Conservation (phyloP, 2,797 vertebrate genomes). For the Lycodopsis pacificus region DNA sequence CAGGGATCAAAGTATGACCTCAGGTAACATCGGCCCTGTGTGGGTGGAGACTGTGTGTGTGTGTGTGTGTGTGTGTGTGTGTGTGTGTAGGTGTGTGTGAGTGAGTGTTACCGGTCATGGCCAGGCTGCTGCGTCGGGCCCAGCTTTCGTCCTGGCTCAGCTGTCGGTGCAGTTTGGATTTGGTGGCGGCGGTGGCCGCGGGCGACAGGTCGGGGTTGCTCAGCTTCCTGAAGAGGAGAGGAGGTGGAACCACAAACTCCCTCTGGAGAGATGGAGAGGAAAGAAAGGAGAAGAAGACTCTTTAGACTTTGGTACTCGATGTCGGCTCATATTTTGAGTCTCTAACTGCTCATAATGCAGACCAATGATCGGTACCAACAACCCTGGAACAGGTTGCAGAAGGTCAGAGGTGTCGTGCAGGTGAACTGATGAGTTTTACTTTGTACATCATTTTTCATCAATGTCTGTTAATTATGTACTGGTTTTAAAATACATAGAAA, state of each 20-base stretch:
- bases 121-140: constrained; percentile 90
- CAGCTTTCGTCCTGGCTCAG: constrained; percentile 95
- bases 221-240: constrained; percentile 93
- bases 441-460: neutral
- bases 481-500: neutral
- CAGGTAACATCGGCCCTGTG: neutral
- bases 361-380: neutral
- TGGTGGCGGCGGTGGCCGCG: constrained; percentile 87
- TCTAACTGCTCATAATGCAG: too few species aligned
- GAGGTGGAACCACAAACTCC: constrained; percentile 85
- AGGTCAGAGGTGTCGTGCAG: neutral
- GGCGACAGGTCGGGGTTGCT: constrained; percentile 96
- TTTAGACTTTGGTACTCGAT: neutral
- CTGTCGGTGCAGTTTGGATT: constrained; percentile 93
- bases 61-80: constrained; percentile 6
- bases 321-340: neutral
- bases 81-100: neutral
- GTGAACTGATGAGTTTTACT: neutral
- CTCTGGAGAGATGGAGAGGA: constrained; percentile 76
- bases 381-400: neutral
- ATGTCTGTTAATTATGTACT: neutral
- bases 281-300: neutral
- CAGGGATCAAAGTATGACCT: neutral
- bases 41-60: neutral
- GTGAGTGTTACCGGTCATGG: constrained; percentile 88